A percentile compares a stretch with the other conserved stretches of the same genome.
Conservation (phyloP, 2,797 vertebrate species). For the Anniella stebbinsi region DNA sequence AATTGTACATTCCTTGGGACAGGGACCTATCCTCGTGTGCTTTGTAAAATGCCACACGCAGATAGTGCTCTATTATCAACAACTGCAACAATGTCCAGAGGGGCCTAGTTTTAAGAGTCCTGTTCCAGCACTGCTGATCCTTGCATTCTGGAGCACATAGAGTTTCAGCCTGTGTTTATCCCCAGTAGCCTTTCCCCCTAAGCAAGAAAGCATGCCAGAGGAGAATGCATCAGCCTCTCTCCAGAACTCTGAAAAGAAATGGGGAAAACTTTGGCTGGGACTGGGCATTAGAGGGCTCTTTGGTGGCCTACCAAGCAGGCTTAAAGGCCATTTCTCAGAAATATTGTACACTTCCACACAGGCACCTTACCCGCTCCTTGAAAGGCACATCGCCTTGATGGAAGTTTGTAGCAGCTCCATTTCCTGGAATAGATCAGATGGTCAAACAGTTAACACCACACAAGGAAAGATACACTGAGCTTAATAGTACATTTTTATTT, state of each 20-base stretch:
- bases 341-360: rapidly evolving
- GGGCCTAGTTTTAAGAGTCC: background rate
- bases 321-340: no score
- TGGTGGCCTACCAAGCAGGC: background rate
- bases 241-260: background rate
- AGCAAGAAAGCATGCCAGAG: background rate
- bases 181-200: no score
- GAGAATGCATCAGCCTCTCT: background rate
- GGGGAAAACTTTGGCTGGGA: background rate
- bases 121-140: no score
- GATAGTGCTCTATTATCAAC: background rate
- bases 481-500: background rate
- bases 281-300: no score
- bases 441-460: background rate
- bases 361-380: slow-evolving; percentile 70
- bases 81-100: no score
- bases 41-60: background rate
- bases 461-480: rapidly evolving
- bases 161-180: background rate
- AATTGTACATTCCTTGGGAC: background rate
- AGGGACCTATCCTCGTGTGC: background rate
- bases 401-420: background rate
- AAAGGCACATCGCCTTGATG: slow-evolving; percentile 16
- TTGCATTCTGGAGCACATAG: background rate
- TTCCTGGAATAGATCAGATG: slow-evolving; percentile 44